Percentiles rank a stretch among this genome's conserved stretches.
Conservation (phyloP, 2,888 invertebrate species). For the Chrysotoxum bicinctum region DNA sequence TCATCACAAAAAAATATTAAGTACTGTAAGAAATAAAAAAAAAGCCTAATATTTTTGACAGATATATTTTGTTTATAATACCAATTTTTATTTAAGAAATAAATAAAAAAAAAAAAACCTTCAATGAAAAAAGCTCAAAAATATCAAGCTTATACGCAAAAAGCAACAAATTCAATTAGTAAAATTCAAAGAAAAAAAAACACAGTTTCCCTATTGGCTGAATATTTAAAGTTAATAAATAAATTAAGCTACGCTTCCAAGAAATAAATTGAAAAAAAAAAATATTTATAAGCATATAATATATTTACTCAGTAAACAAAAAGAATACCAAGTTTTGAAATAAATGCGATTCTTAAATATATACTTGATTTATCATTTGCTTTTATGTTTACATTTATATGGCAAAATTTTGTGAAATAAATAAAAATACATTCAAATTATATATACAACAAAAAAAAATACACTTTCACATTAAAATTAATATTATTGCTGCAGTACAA, state of each 20-base stretch:
- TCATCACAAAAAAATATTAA: no score
- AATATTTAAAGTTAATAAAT: conserved; percentile 31
- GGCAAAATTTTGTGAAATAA: conserved; percentile 51
- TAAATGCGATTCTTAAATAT: conserved; percentile 23
- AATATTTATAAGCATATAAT: conserved; percentile 63
- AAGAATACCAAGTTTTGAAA: conserved; percentile 12
- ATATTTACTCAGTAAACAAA: conserved; percentile 62
- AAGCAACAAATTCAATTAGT: conserved; percentile 28
- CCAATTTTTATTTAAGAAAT: neutral
- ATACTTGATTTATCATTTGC: conserved; percentile 22
- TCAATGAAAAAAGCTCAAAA: conserved; percentile 12
- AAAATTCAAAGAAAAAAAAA: neutral
- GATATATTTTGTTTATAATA: no score
- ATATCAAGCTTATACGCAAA: conserved; percentile 11
- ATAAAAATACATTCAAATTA: conserved; percentile 29
- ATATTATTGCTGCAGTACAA: conserved; percentile 70
- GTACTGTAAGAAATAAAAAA: no score
- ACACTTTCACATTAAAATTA: conserved; percentile 58
- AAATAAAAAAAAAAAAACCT: neutral
- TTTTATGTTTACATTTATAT: conserved; percentile 39
- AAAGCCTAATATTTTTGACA: no score
- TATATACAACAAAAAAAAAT: conserved; percentile 42
- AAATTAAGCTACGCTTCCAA: conserved; percentile 71
- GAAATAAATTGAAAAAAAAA: conserved; percentile 56
- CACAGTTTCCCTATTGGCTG: conserved; percentile 62